phyloP scores from a whole-genome alignment of 2,888 invertebrate species.

The Eurytoma californica region DNA sequence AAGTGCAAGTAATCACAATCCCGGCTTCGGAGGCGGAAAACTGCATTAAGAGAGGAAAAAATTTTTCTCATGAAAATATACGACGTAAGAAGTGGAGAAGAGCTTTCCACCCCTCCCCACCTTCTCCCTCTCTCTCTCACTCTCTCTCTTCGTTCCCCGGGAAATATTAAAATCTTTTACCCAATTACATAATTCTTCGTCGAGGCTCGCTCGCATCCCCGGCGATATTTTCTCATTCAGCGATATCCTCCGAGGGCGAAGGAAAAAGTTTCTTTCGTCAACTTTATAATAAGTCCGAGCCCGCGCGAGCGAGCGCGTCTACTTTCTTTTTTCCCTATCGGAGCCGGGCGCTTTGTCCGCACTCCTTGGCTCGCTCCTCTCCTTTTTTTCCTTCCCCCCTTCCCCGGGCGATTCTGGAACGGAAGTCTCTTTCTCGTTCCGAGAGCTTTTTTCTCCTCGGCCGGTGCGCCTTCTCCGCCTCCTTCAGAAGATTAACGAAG shows the following conservation, averaged over 20 bases:
- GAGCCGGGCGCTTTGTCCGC: no score
- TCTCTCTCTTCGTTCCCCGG: constrained; percentile 2
- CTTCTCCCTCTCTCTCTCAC: no score
- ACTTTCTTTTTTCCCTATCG: no score
- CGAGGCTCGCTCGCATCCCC: not conserved
- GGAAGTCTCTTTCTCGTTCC: constrained; percentile 53
- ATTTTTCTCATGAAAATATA: constrained; percentile 48
- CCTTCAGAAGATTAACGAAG: constrained; percentile 56
- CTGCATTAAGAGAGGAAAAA: constrained; percentile 38
- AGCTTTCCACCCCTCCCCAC: no score
- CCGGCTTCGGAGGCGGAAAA: not conserved
- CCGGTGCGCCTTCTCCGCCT: not conserved
- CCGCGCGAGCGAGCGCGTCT: not conserved
- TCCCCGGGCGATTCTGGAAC: constrained; percentile 41
- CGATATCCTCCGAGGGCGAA: constrained; percentile 35
- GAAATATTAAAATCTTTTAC: constrained; percentile 56
- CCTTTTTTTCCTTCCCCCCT: constrained; percentile 4
- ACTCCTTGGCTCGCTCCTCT: not conserved
- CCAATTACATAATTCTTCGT: constrained; percentile 55
- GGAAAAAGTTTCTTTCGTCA: constrained; percentile 56
- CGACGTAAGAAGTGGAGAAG: constrained; percentile 26
- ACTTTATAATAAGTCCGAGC: constrained; percentile 55
- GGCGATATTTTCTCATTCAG: constrained; percentile 55
- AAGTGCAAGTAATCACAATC: constrained; percentile 39
- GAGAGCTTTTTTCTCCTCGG: constrained; percentile 42